Evolutionary conservation across 2,888 invertebrate genomes (phyloP), one percentile per base, ranked within the genome.

Genomic region (Hydriomena furcata): DNA sequence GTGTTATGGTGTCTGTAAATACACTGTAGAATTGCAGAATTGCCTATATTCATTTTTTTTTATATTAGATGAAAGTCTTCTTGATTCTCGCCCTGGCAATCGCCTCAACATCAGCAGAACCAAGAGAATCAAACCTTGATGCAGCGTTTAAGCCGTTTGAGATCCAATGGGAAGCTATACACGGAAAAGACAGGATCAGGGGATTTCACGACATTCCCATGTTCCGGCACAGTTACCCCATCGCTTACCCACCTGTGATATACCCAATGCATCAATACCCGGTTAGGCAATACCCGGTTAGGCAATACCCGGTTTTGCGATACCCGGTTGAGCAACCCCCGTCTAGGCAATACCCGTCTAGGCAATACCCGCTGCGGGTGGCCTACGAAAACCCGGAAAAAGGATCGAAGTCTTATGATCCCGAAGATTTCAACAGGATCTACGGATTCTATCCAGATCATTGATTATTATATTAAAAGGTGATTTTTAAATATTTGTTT

Each of bases 371-470:
- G 1, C 32, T 34, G 3, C 32, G 35, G 4, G 7, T 32, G 7
- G 21, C 35, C 8, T 12, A 24, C 32, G 12, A 1, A 1, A 36
- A 36, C 21, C 46, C 55, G 1, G 38, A 25, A 2, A 32, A 31
- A 10, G 37, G 55, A 4, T 20, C 45, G 31, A 41, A 31, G 13
- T 55, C 60, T 0, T 68, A 56, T 12, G 46, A 66, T n/a, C 76
- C 76, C 0, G 72, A 75, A 31, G 58, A 55, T 28, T 76, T 69
- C 41, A 54, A 64, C 24, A 46, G 58, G 1, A 23, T 41, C 0
- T 65, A 63, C 27, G 74, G 74, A 13, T 73, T 46, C 36, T 77
- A 75, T 41, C 76, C 76, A 0, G 27, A 50, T 17, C 10, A 50
- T 5, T 45, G 32, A 52, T 31, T 41, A 24, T 17, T 17, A 17